phyloP scores from a whole-genome alignment of 2,113 vertebrate genomes.

The Dendropsophus ebraccatus region DNA sequence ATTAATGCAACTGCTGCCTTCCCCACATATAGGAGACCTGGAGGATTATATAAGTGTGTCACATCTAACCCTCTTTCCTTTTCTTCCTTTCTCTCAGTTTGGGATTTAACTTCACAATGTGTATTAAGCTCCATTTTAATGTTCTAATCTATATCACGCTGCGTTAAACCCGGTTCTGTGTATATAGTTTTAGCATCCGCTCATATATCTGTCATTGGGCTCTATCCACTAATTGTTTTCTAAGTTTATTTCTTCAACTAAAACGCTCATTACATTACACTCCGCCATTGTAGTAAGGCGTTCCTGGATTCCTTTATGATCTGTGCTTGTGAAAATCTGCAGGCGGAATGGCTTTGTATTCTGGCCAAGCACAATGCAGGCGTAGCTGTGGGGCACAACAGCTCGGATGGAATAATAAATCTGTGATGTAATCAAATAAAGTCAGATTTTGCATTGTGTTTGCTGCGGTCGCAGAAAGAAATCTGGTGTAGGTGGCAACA shows the following conservation, averaged over 20 bases:
- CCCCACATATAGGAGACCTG: neutral
- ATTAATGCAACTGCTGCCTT: no score
- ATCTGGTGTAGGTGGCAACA: neutral
- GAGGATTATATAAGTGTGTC: neutral
- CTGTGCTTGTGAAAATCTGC: neutral
- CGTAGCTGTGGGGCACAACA: neutral
- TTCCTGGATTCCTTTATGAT: neutral
- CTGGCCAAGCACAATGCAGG: neutral
- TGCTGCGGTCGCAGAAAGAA: neutral
- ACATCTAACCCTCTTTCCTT: neutral
- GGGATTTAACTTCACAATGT: neutral
- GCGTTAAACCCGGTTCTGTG: constrained; percentile 4
- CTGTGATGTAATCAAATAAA: neutral
- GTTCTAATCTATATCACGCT: constrained; percentile 8
- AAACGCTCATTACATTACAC: constrained; percentile 34
- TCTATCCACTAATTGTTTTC: constrained; percentile 17
- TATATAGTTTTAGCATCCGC: constrained; percentile 1
- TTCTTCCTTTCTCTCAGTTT: neutral
- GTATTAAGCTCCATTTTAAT: neutral
- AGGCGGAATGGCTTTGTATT: neutral
- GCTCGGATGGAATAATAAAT: neutral
- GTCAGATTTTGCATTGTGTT: neutral
- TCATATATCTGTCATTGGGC: constrained; percentile 23
- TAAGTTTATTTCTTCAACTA: constrained; percentile 20
- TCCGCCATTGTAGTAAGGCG: neutral